Evolutionary conservation across 2,797 vertebrate genomes (phyloP), one percentile per base, ranked within the genome.

Genomic region (Typhlichthys eigenmanni): DNA sequence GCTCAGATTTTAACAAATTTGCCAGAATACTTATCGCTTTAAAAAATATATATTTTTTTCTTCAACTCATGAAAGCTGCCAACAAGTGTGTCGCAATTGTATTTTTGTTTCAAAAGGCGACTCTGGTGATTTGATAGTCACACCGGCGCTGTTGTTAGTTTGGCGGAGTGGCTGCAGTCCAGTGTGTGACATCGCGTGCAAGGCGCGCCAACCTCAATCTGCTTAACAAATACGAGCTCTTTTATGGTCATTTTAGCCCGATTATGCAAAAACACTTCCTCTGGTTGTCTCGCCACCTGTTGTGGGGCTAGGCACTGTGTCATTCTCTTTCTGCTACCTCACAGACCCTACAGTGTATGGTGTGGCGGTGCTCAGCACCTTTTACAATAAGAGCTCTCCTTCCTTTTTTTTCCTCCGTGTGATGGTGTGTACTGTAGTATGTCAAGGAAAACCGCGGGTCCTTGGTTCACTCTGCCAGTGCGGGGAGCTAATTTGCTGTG

Each of bases 401-500:
- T 43, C 72, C 13, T 73, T 53, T 54, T 19, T 32, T 13, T 13
- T 1, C 3, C 16, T 17, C 14, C 52, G 48, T 9, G 58, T 17
- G 55, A 9, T 6, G 66, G 55, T 64, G 76, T 76, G 68, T 29
- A 29, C 24, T 29, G 24, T 82, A 59, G 75, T 62, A 71, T 72
- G 68, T 32, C 47, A 58, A 47, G 54, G 17, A 48, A 48, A 54
- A 58, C 64, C 72, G 9, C 43, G 66, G 76, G 38, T 43, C 38
- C 9, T 43, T 43, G 38, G 38, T 43, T 43, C 38, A 43, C 7
- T 43, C 83, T 88, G 86, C 87, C 88, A 86, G 71, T 79, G 77
- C 83, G 76, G 78, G 77, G 86, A 90, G 91, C 87, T 92, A 91
- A 92, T 92, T 92, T 93, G 89, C 91, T 92, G 84, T 91, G 91